Evolutionary conservation across 2,888 invertebrate genomes (phyloP).

Genomic region (Campoplex capitator): DNA sequence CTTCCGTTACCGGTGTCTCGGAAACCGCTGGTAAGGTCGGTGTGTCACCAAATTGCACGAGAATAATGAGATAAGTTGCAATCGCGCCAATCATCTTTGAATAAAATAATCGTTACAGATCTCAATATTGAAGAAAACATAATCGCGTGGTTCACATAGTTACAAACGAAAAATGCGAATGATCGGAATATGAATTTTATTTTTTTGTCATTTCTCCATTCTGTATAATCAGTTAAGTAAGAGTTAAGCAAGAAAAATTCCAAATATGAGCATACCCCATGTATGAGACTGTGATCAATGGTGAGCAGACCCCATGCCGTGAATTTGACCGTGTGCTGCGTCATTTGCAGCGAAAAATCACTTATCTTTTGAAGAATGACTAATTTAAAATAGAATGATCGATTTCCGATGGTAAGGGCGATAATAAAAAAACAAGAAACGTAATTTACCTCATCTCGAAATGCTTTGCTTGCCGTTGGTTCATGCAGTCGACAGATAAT

Average conservation of each 20-base stretch:
- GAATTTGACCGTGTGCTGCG: conserved; percentile 76
- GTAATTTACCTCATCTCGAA: conserved; percentile 73
- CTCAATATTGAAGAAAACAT: not conserved
- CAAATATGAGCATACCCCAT: conserved; percentile 61
- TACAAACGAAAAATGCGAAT: not conserved
- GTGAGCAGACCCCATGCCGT: conserved; percentile 76
- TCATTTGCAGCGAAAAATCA: conserved; percentile 76
- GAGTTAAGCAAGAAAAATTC: not conserved
- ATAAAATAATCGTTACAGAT: not conserved
- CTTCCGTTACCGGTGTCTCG: not conserved
- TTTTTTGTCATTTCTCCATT: not conserved
- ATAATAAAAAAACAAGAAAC: not conserved
- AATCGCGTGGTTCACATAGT: not conserved
- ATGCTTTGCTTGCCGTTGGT: conserved; percentile 72
- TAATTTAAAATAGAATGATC: not conserved
- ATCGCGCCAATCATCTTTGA: conserved; percentile 75
- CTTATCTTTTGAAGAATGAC: conserved; percentile 72
- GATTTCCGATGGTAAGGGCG: not conserved
- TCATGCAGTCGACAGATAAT: conserved; percentile 77
- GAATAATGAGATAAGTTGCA: conserved; percentile 78
- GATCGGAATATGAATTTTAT: not conserved
- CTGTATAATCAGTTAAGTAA: not conserved
- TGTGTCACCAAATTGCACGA: conserved; percentile 74
- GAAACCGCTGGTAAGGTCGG: not conserved
- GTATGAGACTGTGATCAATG: conserved; percentile 74